phyloP scores from a whole-genome alignment of 2,888 invertebrate genomes.

The Diplolepis rosae region DNA sequence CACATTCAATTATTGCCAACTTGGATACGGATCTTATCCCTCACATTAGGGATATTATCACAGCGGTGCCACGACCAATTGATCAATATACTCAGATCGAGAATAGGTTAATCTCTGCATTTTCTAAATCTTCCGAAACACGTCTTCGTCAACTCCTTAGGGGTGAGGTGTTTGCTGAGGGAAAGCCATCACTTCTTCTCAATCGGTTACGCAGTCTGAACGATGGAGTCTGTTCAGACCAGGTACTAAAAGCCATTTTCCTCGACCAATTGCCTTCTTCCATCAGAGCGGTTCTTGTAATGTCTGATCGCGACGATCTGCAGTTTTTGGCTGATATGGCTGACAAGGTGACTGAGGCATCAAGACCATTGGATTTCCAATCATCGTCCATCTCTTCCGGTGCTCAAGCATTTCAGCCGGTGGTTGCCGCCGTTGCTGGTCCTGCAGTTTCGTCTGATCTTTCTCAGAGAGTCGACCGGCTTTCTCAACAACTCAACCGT shows the following conservation, averaged over 20 bases:
- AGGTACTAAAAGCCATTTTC: slow-evolving; percentile 18
- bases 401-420: too few relatives aligned
- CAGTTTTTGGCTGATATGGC: too few relatives aligned
- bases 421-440: too few relatives aligned
- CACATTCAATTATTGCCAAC: background rate
- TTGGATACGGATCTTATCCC: background rate
- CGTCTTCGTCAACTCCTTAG: background rate
- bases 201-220: background rate
- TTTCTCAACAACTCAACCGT: too few relatives aligned
- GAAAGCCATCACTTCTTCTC: background rate
- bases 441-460: too few relatives aligned
- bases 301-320: too few relatives aligned
- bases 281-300: too few relatives aligned
- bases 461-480: too few relatives aligned
- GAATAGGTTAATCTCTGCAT: background rate
- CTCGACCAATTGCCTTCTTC: slow-evolving; percentile 33
- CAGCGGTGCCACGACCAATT: background rate
- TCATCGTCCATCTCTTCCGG: too few relatives aligned
- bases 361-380: too few relatives aligned
- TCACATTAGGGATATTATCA: background rate
- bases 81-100: background rate
- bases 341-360: too few relatives aligned
- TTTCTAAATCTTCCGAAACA: background rate
- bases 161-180: background rate
- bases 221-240: slow-evolving; percentile 16